phyloP scores from a whole-genome alignment of 1,140 invertebrate genomes.

The Dendroctonus ponderosae region DNA sequence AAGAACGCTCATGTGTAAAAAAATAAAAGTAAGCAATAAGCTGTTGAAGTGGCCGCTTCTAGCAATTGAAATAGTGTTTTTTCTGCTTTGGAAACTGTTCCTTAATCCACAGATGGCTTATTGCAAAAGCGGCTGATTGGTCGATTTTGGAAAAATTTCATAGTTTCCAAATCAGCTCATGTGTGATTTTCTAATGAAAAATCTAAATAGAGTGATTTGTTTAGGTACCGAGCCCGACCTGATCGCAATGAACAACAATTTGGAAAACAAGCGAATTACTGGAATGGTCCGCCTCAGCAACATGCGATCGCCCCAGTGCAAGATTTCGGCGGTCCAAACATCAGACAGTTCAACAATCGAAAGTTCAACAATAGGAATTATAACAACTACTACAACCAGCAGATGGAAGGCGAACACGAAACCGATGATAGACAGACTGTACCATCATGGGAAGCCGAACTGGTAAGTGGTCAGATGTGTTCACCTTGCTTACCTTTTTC shows the following conservation, averaged over 20 bases:
- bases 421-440: neutral
- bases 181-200: no score
- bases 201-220: no score
- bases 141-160: no score
- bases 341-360: constrained; percentile 62
- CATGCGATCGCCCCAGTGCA: constrained; percentile 53
- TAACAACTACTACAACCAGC: constrained; percentile 38
- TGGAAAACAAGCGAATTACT: constrained; percentile 56
- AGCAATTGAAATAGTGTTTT: no score
- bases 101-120: no score
- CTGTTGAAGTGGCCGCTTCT: no score
- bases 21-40: no score
- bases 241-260: constrained; percentile 59
- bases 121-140: no score
- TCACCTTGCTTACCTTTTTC: neutral
- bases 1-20: no score
- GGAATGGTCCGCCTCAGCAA: constrained; percentile 51
- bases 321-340: constrained; percentile 57
- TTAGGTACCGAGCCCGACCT: constrained; percentile 57
- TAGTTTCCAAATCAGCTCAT: no score
- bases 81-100: no score
- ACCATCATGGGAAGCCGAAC: constrained; percentile 13
- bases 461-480: neutral
- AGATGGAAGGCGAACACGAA: constrained; percentile 55
- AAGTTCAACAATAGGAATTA: constrained; percentile 20